Evolutionary conservation across 2,113 vertebrate genomes (phyloP), one percentile per base, ranked within the genome.

Genomic region (Narcine bancroftii): DNA sequence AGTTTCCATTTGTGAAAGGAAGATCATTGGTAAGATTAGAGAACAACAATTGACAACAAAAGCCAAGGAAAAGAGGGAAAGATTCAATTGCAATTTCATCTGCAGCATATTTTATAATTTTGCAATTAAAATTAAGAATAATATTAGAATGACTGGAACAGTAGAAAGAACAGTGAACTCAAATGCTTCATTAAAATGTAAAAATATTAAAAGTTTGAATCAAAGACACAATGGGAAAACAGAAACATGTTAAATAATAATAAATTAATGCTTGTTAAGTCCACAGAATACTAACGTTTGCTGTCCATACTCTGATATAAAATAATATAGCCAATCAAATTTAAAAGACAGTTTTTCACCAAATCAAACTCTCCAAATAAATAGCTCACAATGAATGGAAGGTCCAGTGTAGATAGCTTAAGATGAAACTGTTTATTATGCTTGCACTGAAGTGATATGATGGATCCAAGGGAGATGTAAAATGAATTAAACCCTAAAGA

Each of bases 401-500:
- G 81, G 56, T 33, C 13, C 53, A 60, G 53, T 60, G n/a, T 87
- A 60, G 36, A 87, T 60, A 21, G 53, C 81, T 63, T 87, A n/a
- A 63, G 53, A 87, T 60, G 33, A 56, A 33, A n/a, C 33, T 63
- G 33, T 19, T 87, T 60, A 63, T 87, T 87, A 19, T 63, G 53
- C 53, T 60, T 42, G n/a, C 3, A 2, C 33, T 60, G 47, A 85
- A 85, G 50, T 85, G 50, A 56, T 60, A n/a, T 87, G 81, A 60
- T 87, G 81, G 33, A 63, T 60, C 81, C 53, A 87, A 56, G n/a
- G 56, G 81, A 87, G 81, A 87, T 60, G 81, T n/a, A 63, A 60
- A 85, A 87, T 87, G 81, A 87, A 63, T 60, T 87, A 87, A 87
- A 87, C 53, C 53, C 33, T 87, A 87, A 63, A 87, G 81, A 60